A percentile compares a stretch with the other conserved stretches of the same genome.
These are phyloP conservation scores for Lysandra coridon DNA, from an alignment of 2,888 invertebrate species.

Conservation along the genomic window DNA sequence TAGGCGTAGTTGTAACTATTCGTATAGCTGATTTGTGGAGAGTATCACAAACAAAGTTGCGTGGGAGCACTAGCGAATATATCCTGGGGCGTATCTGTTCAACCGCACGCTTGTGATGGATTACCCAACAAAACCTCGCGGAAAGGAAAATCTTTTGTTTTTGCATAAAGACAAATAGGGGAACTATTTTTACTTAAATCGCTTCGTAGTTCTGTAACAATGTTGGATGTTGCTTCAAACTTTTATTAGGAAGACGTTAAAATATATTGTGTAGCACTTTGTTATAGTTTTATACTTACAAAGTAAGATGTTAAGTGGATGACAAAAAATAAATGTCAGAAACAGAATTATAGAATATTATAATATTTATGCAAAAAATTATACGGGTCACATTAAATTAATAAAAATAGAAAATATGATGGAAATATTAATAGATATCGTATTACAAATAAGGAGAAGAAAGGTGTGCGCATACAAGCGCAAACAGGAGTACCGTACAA, in stretches of 20 bases:
- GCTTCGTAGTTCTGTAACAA: background rate
- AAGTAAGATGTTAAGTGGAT: background rate
- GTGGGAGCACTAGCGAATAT: constrained; percentile 1
- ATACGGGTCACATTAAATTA: background rate
- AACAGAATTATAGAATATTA: no score
- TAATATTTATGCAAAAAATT: background rate
- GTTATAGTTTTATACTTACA: background rate
- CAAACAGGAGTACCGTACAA: background rate
- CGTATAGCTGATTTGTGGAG: background rate
- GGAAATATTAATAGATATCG: background rate
- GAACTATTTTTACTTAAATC: constrained; percentile 28
- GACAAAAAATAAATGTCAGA: no score
- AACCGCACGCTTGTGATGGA: constrained; percentile 19
- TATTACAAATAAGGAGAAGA: background rate
- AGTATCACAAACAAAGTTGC: background rate
- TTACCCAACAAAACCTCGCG: constrained; percentile 24
- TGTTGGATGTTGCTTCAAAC: background rate
- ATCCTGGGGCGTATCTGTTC: constrained; percentile 20
- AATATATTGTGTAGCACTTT: background rate
- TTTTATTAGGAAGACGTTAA: background rate
- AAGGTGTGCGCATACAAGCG: background rate
- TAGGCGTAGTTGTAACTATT: no score
- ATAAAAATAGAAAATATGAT: background rate
- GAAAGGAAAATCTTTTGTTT: constrained; percentile 29
- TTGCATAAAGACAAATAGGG: constrained; percentile 27